Evolutionary conservation across 2,888 invertebrate genomes (phyloP).

Genomic region (Drosophila testacea): DNA sequence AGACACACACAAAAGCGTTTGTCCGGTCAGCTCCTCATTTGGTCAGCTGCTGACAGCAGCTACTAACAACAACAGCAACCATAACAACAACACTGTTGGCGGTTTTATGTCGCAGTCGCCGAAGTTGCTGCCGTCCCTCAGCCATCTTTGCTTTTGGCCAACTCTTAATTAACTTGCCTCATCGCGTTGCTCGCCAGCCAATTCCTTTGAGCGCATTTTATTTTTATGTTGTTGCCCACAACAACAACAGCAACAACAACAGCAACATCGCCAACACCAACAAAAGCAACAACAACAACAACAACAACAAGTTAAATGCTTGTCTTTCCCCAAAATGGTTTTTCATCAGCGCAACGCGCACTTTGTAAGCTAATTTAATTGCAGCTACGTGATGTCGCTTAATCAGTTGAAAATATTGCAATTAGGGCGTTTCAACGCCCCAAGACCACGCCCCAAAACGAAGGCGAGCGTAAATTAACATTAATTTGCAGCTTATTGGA

Average conservation of each 20-base stretch:
- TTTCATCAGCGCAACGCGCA: constrained; percentile 62
- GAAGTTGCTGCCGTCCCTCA: background rate
- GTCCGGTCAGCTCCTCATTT: constrained; percentile 72
- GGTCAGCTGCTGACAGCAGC: constrained; percentile 69
- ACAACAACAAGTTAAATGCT: constrained; percentile 75
- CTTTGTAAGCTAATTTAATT: constrained; percentile 76
- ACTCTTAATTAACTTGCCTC: constrained; percentile 76
- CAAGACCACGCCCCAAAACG: background rate
- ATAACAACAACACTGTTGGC: constrained; percentile 48
- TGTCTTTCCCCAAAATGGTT: constrained; percentile 60
- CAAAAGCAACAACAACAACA: constrained; percentile 21
- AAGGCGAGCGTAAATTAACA: constrained; percentile 41
- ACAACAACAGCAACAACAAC: constrained; percentile 29
- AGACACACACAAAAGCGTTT: constrained; percentile 49
- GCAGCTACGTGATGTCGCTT: constrained; percentile 73
- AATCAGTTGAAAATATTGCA: constrained; percentile 62
- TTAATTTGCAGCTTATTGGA: constrained; percentile 57
- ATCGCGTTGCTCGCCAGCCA: constrained; percentile 48
- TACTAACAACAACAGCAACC: constrained; percentile 24
- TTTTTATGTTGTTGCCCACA: constrained; percentile 52
- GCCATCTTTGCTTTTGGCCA: constrained; percentile 60
- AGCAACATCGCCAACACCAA: constrained; percentile 16
- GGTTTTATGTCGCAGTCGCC: constrained; percentile 56
- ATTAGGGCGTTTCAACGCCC: constrained; percentile 49
- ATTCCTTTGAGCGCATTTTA: constrained; percentile 74